Base-by-base conservation (phyloP, 2,113 vertebrate genomes). In the Uropsilus gracilis region DNA sequence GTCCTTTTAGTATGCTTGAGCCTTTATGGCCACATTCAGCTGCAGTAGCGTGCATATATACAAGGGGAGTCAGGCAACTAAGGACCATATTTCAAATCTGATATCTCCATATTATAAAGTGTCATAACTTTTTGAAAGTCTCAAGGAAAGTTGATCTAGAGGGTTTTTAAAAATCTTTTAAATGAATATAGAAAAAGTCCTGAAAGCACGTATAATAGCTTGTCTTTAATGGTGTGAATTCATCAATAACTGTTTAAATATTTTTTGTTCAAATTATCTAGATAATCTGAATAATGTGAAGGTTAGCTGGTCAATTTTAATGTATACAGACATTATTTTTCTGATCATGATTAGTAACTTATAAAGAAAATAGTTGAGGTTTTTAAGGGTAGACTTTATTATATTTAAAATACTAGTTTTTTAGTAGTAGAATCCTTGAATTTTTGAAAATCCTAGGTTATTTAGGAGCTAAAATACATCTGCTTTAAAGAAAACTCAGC, bases 91-190 rank as follows among this genome's bases (percentile, higher is more conserved):
- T 76, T 84, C n/a, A 71, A 68, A 18, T 22, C 18, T 64, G 32
- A 64, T 34, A 53, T 8, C n/a, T 64, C 18, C 22, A 37, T 76
- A 77, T 64, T 57, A 20, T 13, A 28, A 75, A 63, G 50, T 50
- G n/a, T 53, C 39, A 46, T 16, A 78, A 26, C 34, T 72, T 73
- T 73, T 89, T 73, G 18, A 50, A 89, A 61, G 16, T 71, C 59
- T 83, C 53, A 71, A n/a, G 50, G 48, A 89, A 82, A 80, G 42
- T 5, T 78, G 76, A 71, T 73, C 32, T 80, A 76, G 63, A 69
- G 64, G 68, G 7, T 57, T 66, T 91, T 88, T 30, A 48, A n/a
- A n/a, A n/a, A 37, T 81, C 10, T 75, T 96, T 93, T 78, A 71
- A 72, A 14, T 73, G 55, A 88, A 66, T 16, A 68, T 24, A 53